Evolutionary conservation across 2,797 vertebrate species (phyloP).

Genomic region (Hybognathus amarus): DNA sequence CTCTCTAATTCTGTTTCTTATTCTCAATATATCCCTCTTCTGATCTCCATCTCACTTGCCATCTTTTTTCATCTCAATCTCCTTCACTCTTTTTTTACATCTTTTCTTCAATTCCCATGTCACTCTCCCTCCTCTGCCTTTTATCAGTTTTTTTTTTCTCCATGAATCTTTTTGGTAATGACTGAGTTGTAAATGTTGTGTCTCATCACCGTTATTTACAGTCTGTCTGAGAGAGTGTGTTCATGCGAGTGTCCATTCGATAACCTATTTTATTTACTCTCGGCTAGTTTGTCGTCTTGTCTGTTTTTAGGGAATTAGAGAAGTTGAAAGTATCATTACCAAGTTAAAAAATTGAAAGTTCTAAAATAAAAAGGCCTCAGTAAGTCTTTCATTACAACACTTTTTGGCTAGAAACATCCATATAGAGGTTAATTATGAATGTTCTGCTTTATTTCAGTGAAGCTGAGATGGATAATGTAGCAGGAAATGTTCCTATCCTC

Average conservation of each 20-base stretch:
- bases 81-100: slow-evolving; percentile 17
- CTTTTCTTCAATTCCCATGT: not conserved
- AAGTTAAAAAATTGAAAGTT: not conserved
- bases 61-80: not conserved
- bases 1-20: not conserved
- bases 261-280: not conserved
- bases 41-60: not conserved
- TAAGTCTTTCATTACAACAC: not conserved
- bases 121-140: not conserved
- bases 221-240: not conserved
- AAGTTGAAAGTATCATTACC: not conserved
- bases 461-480: not conserved
- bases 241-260: not conserved
- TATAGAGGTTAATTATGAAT: not conserved
- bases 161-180: not conserved
- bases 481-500: slow-evolving; percentile 1
- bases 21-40: not conserved
- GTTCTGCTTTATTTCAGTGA: not conserved
- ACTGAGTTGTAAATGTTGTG: slow-evolving; percentile 19
- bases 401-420: not conserved
- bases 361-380: not conserved
- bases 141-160: not conserved
- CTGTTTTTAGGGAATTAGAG: not conserved
- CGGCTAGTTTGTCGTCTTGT: not conserved
- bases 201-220: slow-evolving; percentile 30